Evolutionary conservation across 2,888 invertebrate species (phyloP), one percentile per base, ranked within the genome.

Genomic region (Argyresthia albistria): DNA sequence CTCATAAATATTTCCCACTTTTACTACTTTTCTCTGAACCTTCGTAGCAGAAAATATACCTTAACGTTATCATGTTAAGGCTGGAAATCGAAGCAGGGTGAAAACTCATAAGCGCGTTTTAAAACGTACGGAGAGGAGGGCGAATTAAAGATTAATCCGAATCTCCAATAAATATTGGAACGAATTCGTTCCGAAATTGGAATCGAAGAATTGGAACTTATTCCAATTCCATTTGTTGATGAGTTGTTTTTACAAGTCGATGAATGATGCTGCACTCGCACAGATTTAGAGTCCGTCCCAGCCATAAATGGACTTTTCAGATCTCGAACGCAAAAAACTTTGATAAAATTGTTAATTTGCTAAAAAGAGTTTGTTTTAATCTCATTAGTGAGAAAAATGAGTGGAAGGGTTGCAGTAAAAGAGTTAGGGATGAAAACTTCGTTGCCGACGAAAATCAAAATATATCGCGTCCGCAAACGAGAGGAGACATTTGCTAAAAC

Each of bases 1-100:
- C 81, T 83, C 86, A 84, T 86, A 86, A 86, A 86, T 86, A 86
- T 83, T 80, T 73, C 76, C 82, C 80, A 80, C 79, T 84, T 83
- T 82, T 81, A 81, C 78, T 77, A 70, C 75, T 73, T 66, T 71
- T 66, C 67, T 62, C 58, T 57, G 58, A 55, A 56, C 54, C 43
- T 47, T 11, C 46, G 12, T 59, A 57, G 50, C 37, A 58, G 45
- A 71, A 67, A 67, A 59, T 51, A 45, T 52, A 57, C 67, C 63
- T 67, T 77, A 64, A 50, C 1, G 0, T 8, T 0, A 15, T 36
- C 0, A 0, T 0, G 0, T 52, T 69, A 77, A 53, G 60, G 70
- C 70, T 49, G 45, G 60, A 60, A 69, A 58, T 58, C n/a, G 11
- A 47, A 46, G 51, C 42, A 4, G 43, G 43, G 35, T 47, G 56